Conservation (phyloP, 1,140 invertebrate species). For the Panonychus citri region DNA sequence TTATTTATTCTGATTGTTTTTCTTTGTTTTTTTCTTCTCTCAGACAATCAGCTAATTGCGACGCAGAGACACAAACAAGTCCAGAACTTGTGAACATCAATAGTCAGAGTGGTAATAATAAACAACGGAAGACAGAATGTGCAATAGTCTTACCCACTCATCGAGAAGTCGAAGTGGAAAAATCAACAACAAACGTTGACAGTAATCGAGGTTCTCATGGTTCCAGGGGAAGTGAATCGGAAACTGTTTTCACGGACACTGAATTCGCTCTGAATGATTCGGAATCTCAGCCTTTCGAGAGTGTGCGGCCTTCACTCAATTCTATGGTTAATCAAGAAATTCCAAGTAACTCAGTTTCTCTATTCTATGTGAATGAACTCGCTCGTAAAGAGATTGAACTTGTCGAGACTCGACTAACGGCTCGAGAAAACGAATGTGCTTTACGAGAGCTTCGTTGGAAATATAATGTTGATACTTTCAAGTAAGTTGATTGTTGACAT, state of each 20-base stretch:
- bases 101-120: background rate
- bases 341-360: background rate
- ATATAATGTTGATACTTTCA: constrained; percentile 8
- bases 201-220: background rate
- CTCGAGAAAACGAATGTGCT: constrained; percentile 8
- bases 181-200: too few species aligned
- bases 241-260: background rate
- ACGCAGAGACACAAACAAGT: background rate
- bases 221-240: background rate
- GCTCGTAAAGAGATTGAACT: constrained; percentile 10
- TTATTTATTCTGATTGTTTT: too few species aligned
- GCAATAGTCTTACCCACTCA: constrained; percentile 4
- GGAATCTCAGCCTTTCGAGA: background rate
- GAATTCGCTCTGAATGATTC: background rate
- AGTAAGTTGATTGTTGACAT: background rate
- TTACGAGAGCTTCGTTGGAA: constrained; percentile 10
- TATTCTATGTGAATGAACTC: constrained; percentile 10
- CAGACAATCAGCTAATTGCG: background rate
- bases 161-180: background rate
- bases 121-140: background rate
- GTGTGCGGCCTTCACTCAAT: background rate
- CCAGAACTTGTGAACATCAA: background rate
- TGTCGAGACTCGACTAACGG: background rate
- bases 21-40: too few species aligned
- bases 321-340: background rate